Percentiles rank a stretch among this genome's conserved stretches.
Evolutionary conservation across 1,140 invertebrate species (phyloP).

Genomic region (Oedothorax gibbosus): DNA sequence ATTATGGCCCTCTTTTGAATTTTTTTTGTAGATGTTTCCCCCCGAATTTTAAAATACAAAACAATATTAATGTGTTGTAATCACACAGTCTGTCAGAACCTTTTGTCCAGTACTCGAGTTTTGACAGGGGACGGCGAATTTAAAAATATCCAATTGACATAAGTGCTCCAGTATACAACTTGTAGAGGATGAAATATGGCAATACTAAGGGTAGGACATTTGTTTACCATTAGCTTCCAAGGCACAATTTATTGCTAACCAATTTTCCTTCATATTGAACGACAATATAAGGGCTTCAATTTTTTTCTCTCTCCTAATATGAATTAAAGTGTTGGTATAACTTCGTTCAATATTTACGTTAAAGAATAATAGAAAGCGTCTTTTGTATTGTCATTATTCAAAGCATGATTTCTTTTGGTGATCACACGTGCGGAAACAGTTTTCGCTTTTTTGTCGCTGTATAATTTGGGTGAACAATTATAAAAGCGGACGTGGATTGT

Average conservation of each 20-base stretch:
- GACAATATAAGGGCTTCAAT: constrained; percentile 6
- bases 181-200: constrained; percentile 23
- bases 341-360: constrained; percentile 48
- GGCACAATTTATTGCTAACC: constrained; percentile 38
- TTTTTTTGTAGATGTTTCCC: not conserved
- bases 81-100: constrained; percentile 28
- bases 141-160: constrained; percentile 8
- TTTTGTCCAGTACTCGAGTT: constrained; percentile 40
- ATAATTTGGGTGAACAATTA: not conserved
- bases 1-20: constrained; percentile 42
- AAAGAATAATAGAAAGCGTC: not conserved
- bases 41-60: constrained; percentile 17
- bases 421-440: constrained; percentile 49
- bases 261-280: constrained; percentile 25
- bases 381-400: constrained; percentile 5
- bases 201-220: not conserved
- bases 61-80: constrained; percentile 34
- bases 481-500: not conserved
- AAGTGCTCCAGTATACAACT: not conserved
- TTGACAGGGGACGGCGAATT: constrained; percentile 28
- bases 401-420: constrained; percentile 5
- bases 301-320: not conserved
- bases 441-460: not conserved
- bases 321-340: constrained; percentile 25
- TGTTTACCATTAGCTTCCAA: constrained; percentile 45